A percentile compares a stretch with the other conserved stretches of the same genome.
Evolutionary conservation across 2,888 invertebrate genomes (phyloP).

Genomic region (Eilema depressum): DNA sequence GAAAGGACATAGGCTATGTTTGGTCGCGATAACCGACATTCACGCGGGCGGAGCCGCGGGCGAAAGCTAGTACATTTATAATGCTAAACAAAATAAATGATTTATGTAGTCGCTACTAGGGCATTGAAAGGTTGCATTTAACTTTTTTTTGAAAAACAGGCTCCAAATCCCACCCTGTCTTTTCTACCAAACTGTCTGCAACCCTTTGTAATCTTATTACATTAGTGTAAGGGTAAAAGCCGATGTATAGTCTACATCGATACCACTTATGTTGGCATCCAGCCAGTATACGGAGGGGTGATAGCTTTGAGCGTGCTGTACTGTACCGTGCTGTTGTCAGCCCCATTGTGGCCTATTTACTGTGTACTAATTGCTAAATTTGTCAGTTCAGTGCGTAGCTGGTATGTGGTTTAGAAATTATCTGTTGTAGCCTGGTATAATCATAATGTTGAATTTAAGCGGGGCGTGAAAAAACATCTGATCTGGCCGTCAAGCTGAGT

Average conservation of each 20-base stretch:
- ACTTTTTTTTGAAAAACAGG: neutral
- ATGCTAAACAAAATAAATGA: too few relatives aligned
- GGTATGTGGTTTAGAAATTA: constrained; percentile 13
- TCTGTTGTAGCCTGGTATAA: neutral
- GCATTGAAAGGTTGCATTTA: too few relatives aligned
- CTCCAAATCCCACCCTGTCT: constrained; percentile 61
- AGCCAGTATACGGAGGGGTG: constrained; percentile 52
- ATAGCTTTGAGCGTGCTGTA: constrained; percentile 52
- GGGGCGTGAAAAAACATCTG: too few relatives aligned
- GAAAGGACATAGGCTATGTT: too few relatives aligned
- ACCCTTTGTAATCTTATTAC: constrained; percentile 84
- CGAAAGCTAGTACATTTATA: too few relatives aligned
- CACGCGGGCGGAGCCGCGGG: too few relatives aligned
- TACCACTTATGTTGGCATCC: constrained; percentile 63
- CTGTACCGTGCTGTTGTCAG: constrained; percentile 45
- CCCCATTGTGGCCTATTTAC: constrained; percentile 39
- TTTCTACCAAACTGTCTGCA: constrained; percentile 63
- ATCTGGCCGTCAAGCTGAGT: too few relatives aligned
- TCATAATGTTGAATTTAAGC: too few relatives aligned
- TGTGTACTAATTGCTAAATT: constrained; percentile 41
- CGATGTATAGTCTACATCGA: constrained; percentile 74
- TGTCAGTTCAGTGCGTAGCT: constrained; percentile 20
- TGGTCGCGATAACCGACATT: too few relatives aligned
- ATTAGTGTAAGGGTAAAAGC: constrained; percentile 82
- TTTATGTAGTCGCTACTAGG: too few relatives aligned